phyloP scores from a whole-genome alignment of 2,888 invertebrate genomes.

The Microctonus brassicae region DNA sequence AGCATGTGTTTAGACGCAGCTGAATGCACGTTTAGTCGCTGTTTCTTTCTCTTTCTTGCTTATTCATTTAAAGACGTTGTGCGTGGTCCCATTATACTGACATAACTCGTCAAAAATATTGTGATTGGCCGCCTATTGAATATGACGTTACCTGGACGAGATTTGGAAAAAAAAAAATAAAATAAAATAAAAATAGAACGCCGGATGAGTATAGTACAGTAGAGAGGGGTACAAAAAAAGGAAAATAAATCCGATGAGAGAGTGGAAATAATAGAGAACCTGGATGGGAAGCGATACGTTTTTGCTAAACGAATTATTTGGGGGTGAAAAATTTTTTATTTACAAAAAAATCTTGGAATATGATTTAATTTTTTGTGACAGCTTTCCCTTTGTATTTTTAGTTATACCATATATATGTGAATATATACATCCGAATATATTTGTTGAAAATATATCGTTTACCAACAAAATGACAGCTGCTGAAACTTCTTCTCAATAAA shows the following conservation, averaged over 20 bases:
- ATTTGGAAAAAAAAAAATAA: constrained; percentile 7
- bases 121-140: constrained; percentile 65
- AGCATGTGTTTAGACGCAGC: constrained; percentile 60
- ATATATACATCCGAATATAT: neutral
- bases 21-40: constrained; percentile 60
- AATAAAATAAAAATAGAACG: constrained; percentile 18
- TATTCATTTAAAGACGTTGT: constrained; percentile 26
- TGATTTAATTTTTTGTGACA: constrained; percentile 52
- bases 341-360: constrained; percentile 43
- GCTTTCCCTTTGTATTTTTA: neutral
- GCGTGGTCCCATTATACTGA: constrained; percentile 59
- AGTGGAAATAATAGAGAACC: constrained; percentile 34
- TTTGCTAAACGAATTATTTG: constrained; percentile 47
- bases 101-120: constrained; percentile 70
- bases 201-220: constrained; percentile 11
- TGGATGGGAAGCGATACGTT: constrained; percentile 49
- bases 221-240: constrained; percentile 16
- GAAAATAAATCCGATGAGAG: constrained; percentile 15
- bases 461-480: neutral
- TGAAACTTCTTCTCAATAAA: constrained; percentile 18
- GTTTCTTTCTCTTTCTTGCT: constrained; percentile 37
- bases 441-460: too few species aligned
- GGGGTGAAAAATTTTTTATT: constrained; percentile 30
- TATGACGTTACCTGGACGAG: constrained; percentile 63
- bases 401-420: neutral